Conservation (phyloP, 1,140 invertebrate genomes). For the Oppia nitens region DNA sequence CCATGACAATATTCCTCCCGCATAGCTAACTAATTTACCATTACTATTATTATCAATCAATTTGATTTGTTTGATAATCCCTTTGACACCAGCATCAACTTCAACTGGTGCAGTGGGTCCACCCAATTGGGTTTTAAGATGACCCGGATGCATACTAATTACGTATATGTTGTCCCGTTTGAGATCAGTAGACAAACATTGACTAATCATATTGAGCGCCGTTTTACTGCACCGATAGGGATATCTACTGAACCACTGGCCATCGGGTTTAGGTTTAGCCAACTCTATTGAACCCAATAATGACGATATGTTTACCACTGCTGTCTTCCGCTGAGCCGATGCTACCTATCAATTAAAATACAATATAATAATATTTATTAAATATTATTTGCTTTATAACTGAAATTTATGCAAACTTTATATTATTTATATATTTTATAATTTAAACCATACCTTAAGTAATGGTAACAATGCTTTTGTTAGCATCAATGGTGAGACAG, state of each 20-base stretch:
- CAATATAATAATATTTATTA: neutral
- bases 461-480: slow-evolving; percentile 54
- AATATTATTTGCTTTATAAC: neutral
- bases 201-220: slow-evolving; percentile 59
- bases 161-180: slow-evolving; percentile 54
- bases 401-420: no score
- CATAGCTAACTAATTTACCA: no score
- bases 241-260: slow-evolving; percentile 42
- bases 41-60: no score
- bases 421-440: no score
- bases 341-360: slow-evolving; percentile 36
- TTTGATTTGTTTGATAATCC: no score
- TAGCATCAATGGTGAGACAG: slow-evolving; percentile 60
- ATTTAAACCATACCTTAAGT: slow-evolving; percentile 36
- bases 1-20: no score
- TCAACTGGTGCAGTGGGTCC: slow-evolving; percentile 54
- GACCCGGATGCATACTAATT: slow-evolving; percentile 63
- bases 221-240: slow-evolving; percentile 64
- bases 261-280: slow-evolving; percentile 43
- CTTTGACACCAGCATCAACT: no score
- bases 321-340: slow-evolving; percentile 40
- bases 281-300: slow-evolving; percentile 55
- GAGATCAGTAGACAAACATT: slow-evolving; percentile 62
- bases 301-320: slow-evolving; percentile 65
- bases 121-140: slow-evolving; percentile 76